Conservation (phyloP, 1,140 invertebrate genomes). For the Ooceraea biroi region DNA sequence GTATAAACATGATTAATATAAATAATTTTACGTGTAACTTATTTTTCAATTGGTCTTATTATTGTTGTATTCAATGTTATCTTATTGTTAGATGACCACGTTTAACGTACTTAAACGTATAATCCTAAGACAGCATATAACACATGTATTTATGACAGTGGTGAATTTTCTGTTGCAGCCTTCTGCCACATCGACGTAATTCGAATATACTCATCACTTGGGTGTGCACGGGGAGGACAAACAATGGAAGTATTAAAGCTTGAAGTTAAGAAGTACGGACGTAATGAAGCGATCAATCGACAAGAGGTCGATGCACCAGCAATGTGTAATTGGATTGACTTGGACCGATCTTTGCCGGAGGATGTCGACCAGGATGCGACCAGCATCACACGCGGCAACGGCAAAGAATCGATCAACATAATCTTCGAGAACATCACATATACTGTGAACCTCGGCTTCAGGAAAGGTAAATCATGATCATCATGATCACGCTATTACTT, state of each 20-base stretch:
- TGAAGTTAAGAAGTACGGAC: too few relatives aligned
- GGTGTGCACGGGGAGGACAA: background rate
- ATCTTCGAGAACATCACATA: slow-evolving; percentile 90
- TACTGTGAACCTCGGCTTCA: slow-evolving; percentile 89
- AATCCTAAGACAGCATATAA: too few relatives aligned
- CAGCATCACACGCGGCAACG: slow-evolving; percentile 41
- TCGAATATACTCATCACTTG: slow-evolving; percentile 23
- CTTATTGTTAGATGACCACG: too few relatives aligned
- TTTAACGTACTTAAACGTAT: too few relatives aligned
- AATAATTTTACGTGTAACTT: too few relatives aligned
- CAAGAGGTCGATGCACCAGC: slow-evolving; percentile 17
- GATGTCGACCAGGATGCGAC: background rate
- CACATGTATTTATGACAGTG: background rate
- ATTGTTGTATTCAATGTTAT: too few relatives aligned
- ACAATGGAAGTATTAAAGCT: slow-evolving; percentile 83
- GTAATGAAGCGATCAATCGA: slow-evolving; percentile 81
- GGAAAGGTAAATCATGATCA: too few relatives aligned
- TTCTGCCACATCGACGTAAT: background rate
- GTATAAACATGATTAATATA: too few relatives aligned
- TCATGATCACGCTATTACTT: too few relatives aligned
- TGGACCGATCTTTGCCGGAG: background rate
- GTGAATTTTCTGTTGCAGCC: background rate
- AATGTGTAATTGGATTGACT: background rate
- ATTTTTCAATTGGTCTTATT: too few relatives aligned
- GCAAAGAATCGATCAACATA: slow-evolving; percentile 88